phyloP scores from a whole-genome alignment of 2,113 vertebrate species.

The Alligator sinensis region DNA sequence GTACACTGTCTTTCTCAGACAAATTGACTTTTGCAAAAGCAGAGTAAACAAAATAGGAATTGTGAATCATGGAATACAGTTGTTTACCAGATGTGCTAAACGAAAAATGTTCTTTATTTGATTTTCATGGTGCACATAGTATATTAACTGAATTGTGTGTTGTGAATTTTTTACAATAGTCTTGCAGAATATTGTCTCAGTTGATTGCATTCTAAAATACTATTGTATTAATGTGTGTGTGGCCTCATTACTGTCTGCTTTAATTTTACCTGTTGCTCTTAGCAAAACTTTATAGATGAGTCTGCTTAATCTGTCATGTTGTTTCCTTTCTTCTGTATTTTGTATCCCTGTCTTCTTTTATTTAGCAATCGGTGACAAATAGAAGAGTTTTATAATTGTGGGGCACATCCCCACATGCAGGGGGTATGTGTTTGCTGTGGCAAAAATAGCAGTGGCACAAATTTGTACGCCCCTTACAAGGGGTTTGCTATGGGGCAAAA shows the following conservation, averaged over 20 bases:
- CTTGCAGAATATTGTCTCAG: not conserved
- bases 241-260: not conserved
- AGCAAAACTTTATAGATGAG: not conserved
- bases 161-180: not conserved
- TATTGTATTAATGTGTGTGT: not conserved
- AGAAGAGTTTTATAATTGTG: too few relatives aligned
- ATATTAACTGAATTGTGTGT: not conserved
- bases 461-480: too few relatives aligned
- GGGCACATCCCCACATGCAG: too few relatives aligned
- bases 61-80: not conserved
- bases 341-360: too few relatives aligned
- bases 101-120: not conserved
- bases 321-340: too few relatives aligned
- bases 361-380: too few relatives aligned
- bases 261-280: not conserved
- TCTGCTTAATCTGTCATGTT: not conserved
- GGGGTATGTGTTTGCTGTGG: too few relatives aligned
- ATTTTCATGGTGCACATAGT: not conserved
- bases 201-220: not conserved
- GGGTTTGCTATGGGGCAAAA: too few relatives aligned
- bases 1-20: not conserved
- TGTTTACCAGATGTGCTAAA: constrained; percentile 12
- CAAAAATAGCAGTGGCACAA: too few relatives aligned
- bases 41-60: not conserved
- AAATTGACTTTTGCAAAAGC: constrained; percentile 8